Conservation (phyloP, 2,888 invertebrate species). For the Phalera bucephala region DNA sequence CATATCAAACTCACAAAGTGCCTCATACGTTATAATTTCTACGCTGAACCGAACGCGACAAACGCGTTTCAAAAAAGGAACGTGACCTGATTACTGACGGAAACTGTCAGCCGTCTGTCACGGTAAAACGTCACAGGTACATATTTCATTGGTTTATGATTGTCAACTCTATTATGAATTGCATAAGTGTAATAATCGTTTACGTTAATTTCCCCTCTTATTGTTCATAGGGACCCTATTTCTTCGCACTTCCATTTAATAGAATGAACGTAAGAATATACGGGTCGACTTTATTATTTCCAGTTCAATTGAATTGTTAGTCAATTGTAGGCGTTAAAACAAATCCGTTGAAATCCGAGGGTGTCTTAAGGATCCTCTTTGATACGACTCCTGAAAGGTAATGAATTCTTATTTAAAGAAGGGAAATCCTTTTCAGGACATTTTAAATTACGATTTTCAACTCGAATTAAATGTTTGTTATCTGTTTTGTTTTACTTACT, state of each 20-base stretch:
- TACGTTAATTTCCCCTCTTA: conserved; percentile 38
- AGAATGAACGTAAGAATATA: conserved; percentile 54
- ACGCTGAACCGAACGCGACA: conserved; percentile 45
- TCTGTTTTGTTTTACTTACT: conserved; percentile 7
- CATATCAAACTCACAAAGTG: conserved; percentile 29
- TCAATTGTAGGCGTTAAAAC: conserved; percentile 41
- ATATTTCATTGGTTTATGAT: conserved; percentile 19
- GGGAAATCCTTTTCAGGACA: conserved; percentile 7
- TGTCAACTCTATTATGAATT: conserved; percentile 39
- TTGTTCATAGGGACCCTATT: conserved; percentile 56
- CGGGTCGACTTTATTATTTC: conserved; percentile 49
- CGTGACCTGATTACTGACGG: conserved; percentile 81
- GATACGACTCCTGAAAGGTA: conserved; percentile 17
- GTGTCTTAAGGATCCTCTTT: conserved; percentile 10
- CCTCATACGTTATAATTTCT: conserved; percentile 38
- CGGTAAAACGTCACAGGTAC: conserved; percentile 59
- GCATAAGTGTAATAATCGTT: conserved; percentile 38
- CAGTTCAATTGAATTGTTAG: conserved; percentile 53
- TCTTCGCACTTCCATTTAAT: conserved; percentile 52
- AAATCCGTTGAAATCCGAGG: conserved; percentile 29
- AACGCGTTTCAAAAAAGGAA: conserved; percentile 75
- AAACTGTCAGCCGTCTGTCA: conserved; percentile 68
- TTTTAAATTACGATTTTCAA: conserved; percentile 11
- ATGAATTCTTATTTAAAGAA: conserved; percentile 27
- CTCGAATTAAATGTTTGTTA: conserved; percentile 12